These are phyloP conservation scores for Pyralis farinalis DNA, from an alignment of 2,888 invertebrate genomes.

Conservation along the genomic window DNA sequence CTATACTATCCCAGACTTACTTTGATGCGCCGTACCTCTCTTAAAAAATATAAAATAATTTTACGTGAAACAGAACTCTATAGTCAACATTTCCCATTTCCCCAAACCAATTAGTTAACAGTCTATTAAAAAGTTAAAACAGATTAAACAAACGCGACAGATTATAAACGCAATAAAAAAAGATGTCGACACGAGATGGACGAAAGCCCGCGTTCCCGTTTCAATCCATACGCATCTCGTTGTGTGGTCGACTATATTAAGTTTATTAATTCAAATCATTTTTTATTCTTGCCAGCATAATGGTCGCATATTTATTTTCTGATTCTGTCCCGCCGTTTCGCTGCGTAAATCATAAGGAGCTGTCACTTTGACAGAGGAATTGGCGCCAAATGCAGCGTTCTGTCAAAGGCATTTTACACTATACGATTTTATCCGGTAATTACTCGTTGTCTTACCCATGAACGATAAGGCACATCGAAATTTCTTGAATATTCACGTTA, in stretches of 20 bases:
- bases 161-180: slow-evolving; percentile 11
- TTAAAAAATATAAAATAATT: too few relatives aligned
- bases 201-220: neutral
- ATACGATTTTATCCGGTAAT: slow-evolving; percentile 9
- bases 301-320: slow-evolving; percentile 48
- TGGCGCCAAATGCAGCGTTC: slow-evolving; percentile 51
- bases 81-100: neutral
- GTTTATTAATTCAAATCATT: slow-evolving; percentile 53
- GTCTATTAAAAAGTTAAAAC: slow-evolving; percentile 3
- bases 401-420: slow-evolving; percentile 34
- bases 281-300: slow-evolving; percentile 42
- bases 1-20: too few relatives aligned
- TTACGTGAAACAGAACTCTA: neutral
- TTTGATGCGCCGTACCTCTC: too few relatives aligned
- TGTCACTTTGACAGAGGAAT: slow-evolving; percentile 60
- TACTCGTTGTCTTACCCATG: too few relatives aligned
- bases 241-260: slow-evolving; percentile 58
- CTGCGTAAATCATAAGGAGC: slow-evolving; percentile 54
- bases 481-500: too few relatives aligned
- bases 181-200: slow-evolving; percentile 11
- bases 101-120: neutral
- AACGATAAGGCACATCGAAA: too few relatives aligned
- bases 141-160: slow-evolving; percentile 6
- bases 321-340: slow-evolving; percentile 27
- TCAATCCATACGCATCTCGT: slow-evolving; percentile 33